A percentile compares a stretch with the other conserved stretches of the same genome.
Conservation (phyloP, 2,888 invertebrate genomes). For the Cyclophora albipunctata region DNA sequence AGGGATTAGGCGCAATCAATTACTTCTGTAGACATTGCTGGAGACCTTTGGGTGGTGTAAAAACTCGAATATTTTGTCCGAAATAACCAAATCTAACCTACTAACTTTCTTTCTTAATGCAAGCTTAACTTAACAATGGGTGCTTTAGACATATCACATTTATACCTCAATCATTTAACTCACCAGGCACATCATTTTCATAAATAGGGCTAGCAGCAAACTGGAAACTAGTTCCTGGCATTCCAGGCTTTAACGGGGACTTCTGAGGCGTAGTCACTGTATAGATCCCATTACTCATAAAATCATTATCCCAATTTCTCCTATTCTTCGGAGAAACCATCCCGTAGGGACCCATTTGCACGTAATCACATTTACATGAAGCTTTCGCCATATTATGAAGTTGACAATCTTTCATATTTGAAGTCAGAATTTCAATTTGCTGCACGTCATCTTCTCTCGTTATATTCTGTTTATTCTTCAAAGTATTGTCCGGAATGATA, state of each 20-base stretch:
- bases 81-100: too few species aligned
- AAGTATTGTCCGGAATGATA: conserved; percentile 62
- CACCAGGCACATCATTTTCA: conserved; percentile 65
- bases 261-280: conserved; percentile 65
- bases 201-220: conserved; percentile 64
- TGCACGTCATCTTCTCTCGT: conserved; percentile 65
- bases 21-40: too few species aligned
- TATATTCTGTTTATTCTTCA: conserved; percentile 61
- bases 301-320: conserved; percentile 60
- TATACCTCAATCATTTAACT: conserved; percentile 8
- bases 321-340: conserved; percentile 58
- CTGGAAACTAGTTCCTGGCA: conserved; percentile 65
- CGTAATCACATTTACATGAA: conserved; percentile 65
- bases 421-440: conserved; percentile 63
- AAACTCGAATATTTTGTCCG: too few species aligned
- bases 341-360: conserved; percentile 64
- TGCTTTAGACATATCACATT: too few species aligned
- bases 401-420: conserved; percentile 66
- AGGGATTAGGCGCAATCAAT: too few species aligned
- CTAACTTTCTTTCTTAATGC: too few species aligned
- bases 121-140: too few species aligned
- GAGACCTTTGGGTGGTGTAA: too few species aligned
- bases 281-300: conserved; percentile 60
- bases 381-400: conserved; percentile 60
- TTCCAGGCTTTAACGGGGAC: conserved; percentile 52